phyloP scores from a whole-genome alignment of 2,888 invertebrate genomes.

The Synanthedon myopaeformis region DNA sequence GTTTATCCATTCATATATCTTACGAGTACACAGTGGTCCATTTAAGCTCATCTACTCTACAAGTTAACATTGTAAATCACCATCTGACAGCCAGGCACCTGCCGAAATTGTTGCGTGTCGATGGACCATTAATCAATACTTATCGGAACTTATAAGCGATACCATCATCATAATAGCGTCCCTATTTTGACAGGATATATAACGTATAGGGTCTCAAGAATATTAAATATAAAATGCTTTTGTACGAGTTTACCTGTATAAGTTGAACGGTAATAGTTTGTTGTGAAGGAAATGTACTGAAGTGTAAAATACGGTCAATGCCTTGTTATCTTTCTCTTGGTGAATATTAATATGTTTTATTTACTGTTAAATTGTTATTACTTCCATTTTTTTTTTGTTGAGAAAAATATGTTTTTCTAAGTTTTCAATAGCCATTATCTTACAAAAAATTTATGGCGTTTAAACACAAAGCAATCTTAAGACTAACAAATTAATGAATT shows the following conservation, averaged over 20 bases:
- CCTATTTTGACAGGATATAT: constrained; percentile 1
- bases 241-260: background rate
- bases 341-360: too few species aligned
- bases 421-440: too few species aligned
- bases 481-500: too few species aligned
- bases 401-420: too few species aligned
- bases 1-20: constrained; percentile 46
- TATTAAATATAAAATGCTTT: background rate
- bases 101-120: constrained; percentile 44
- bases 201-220: constrained; percentile 1
- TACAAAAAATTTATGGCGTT: too few species aligned
- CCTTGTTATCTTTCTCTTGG: background rate
- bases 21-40: constrained; percentile 13
- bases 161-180: constrained; percentile 25
- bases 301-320: background rate
- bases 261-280: constrained; percentile 1
- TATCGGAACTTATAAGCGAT: constrained; percentile 32
- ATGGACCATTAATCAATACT: constrained; percentile 42
- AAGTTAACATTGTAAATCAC: constrained; percentile 9
- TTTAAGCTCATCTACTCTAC: constrained; percentile 5
- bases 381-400: too few species aligned
- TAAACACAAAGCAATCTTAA: too few species aligned
- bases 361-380: too few species aligned
- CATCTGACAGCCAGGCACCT: constrained; percentile 8
- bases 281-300: background rate